Conservation (phyloP, 53 echinoderm and acorn worm species). For the Antedon mediterranea region DNA sequence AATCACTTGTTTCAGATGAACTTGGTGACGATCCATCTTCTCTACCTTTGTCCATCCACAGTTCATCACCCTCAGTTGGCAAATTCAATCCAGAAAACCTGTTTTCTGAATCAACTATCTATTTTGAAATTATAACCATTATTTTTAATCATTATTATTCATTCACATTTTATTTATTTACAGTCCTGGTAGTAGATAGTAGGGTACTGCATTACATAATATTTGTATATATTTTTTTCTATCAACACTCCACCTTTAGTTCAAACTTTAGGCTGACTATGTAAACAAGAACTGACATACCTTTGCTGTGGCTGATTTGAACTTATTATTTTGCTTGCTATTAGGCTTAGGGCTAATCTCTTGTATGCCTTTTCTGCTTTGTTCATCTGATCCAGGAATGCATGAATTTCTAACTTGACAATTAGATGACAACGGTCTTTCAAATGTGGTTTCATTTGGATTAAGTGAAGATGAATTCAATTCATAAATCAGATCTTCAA, state of each 20-base stretch:
- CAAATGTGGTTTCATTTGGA: no score
- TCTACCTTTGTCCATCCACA: not conserved
- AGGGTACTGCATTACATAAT: no score
- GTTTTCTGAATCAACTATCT: no score
- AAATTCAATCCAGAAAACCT: not conserved
- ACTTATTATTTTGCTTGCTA: not conserved
- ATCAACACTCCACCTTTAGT: no score
- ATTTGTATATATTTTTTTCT: no score
- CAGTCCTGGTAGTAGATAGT: no score
- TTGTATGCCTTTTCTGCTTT: not conserved
- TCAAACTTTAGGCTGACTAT: no score
- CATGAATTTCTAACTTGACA: not conserved
- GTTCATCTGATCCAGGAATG: not conserved
- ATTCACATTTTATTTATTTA: no score
- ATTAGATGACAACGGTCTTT: not conserved
- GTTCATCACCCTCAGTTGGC: not conserved
- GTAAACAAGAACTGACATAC: not conserved
- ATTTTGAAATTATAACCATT: no score
- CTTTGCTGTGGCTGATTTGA: not conserved
- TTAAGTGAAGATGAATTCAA: no score
- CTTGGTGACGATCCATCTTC: not conserved
- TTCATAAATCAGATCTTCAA: conserved; percentile 17
- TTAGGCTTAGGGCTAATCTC: not conserved
- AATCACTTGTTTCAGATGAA: not conserved
- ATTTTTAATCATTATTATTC: no score